Percentiles rank a stretch among this genome's conserved stretches.
phyloP scores from a whole-genome alignment of 2,888 invertebrate species.

The Meandrusa payeni region DNA sequence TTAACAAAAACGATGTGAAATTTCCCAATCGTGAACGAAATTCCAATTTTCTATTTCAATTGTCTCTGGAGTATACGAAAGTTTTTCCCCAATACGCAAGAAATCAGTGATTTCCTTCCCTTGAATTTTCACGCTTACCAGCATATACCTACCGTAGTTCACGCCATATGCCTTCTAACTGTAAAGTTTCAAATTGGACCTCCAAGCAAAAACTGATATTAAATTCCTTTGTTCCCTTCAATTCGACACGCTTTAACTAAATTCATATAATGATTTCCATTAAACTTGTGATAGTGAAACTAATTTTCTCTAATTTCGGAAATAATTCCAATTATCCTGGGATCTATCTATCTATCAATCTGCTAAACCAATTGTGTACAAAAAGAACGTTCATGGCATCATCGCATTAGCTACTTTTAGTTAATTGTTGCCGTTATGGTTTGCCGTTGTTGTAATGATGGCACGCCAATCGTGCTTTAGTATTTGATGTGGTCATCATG shows the following conservation, averaged over 20 bases:
- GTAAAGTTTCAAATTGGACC: constrained; percentile 17
- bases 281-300: not conserved
- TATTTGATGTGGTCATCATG: too few relatives aligned
- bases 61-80: not conserved
- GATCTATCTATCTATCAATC: too few relatives aligned
- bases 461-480: too few relatives aligned
- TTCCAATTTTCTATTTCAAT: constrained; percentile 1
- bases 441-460: too few relatives aligned
- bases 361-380: too few relatives aligned
- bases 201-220: constrained; percentile 10
- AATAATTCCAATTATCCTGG: too few relatives aligned
- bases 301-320: too few relatives aligned
- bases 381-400: too few relatives aligned
- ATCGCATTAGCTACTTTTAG: too few relatives aligned
- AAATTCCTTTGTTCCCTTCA: constrained; percentile 6
- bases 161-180: constrained; percentile 10
- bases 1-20: too few relatives aligned
- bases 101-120: not conserved
- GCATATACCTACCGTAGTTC: constrained; percentile 6
- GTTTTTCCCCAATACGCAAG: constrained; percentile 5
- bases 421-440: too few relatives aligned
- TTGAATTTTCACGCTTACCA: constrained; percentile 3
- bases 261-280: constrained; percentile 3
- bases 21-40: not conserved
- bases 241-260: not conserved